A percentile compares a stretch with the other conserved stretches of the same genome.
phyloP scores from a whole-genome alignment of 64 coral and sea anemone genomes.

The Pachyseris speciosa region DNA sequence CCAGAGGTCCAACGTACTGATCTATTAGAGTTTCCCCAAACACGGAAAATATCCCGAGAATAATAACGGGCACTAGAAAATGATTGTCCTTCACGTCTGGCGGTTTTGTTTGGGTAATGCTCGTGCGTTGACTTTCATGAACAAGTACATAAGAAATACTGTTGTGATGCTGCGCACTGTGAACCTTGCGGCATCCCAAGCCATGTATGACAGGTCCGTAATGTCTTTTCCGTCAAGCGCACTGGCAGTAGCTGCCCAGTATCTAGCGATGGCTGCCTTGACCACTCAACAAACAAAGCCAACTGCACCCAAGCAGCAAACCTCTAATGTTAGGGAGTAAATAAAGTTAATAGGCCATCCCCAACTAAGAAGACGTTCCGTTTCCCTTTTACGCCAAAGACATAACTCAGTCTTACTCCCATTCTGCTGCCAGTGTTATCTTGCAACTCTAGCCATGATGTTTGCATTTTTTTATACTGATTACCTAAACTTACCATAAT shows the following conservation, averaged over 20 bases:
- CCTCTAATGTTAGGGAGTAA: background rate
- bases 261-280: constrained; percentile 14
- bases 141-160: constrained; percentile 71
- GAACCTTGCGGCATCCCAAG: constrained; percentile 50
- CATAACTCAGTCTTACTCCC: too few relatives aligned
- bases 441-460: too few relatives aligned
- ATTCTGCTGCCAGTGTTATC: too few relatives aligned
- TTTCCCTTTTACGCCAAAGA: too few relatives aligned
- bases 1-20: constrained; percentile 41
- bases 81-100: constrained; percentile 31
- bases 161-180: constrained; percentile 13
- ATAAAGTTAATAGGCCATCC: too few relatives aligned
- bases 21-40: constrained; percentile 52
- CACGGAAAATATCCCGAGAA: constrained; percentile 57
- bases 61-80: constrained; percentile 45
- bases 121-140: constrained; percentile 31
- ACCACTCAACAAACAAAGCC: constrained; percentile 65
- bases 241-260: background rate
- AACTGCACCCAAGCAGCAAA: constrained; percentile 75
- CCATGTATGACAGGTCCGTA: background rate
- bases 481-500: background rate
- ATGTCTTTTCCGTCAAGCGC: background rate
- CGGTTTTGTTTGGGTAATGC: constrained; percentile 22
- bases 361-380: too few relatives aligned
- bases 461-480: background rate